Evolutionary conservation across 1,140 invertebrate species (phyloP).

Genomic region (Drosophila subobscura): DNA sequence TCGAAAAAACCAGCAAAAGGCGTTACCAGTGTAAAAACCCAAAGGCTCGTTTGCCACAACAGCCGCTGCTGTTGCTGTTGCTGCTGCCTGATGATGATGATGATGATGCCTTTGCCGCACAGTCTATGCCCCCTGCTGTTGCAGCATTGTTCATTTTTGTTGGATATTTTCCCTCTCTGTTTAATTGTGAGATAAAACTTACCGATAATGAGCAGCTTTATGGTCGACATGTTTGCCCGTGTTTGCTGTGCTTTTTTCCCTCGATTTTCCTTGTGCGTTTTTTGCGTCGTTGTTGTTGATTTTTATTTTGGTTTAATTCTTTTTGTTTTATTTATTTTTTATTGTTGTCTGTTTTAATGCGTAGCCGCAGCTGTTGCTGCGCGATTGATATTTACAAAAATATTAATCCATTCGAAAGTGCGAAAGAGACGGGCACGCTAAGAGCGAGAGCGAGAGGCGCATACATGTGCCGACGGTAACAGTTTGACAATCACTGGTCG

Average conservation of each 20-base stretch:
- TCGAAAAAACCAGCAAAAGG: too few relatives aligned
- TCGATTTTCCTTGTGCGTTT: conserved; percentile 1
- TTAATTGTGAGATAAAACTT: conserved; percentile 83
- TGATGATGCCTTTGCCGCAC: too few relatives aligned
- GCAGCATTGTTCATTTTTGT: conserved; percentile 28
- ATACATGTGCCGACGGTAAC: conserved; percentile 13
- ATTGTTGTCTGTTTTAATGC: not conserved
- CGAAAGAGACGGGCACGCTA: too few relatives aligned
- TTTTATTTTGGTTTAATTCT: conserved; percentile 21
- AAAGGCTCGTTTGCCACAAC: conserved; percentile 11
- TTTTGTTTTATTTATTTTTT: conserved; percentile 17
- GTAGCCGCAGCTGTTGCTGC: conserved; percentile 19
- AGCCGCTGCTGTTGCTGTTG: conserved; percentile 11
- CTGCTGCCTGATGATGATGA: conserved; percentile 6
- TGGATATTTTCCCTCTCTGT: conserved; percentile 26
- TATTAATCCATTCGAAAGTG: conserved; percentile 42
- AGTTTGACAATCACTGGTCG: conserved; percentile 57
- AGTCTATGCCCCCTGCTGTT: not conserved
- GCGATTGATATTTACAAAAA: conserved; percentile 61
- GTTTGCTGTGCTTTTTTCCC: conserved; percentile 14
- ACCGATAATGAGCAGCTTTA: conserved; percentile 83
- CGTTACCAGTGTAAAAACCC: too few relatives aligned
- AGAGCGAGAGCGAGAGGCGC: too few relatives aligned
- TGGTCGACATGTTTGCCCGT: conserved; percentile 69
- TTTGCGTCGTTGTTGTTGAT: conserved; percentile 1